phyloP scores from a whole-genome alignment of 2,797 vertebrate species.

The Siniperca scherzeri region DNA sequence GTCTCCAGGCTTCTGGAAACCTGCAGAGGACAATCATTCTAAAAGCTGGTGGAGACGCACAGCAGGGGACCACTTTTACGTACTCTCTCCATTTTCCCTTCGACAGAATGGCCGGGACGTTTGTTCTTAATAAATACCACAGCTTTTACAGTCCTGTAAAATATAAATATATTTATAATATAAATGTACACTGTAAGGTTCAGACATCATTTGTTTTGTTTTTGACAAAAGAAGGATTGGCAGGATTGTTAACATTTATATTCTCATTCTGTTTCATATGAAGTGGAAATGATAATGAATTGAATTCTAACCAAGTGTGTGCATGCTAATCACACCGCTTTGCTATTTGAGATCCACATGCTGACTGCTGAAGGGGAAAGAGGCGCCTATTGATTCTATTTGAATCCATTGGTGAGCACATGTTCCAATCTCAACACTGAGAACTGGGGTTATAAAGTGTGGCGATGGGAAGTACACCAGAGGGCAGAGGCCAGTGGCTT shows the following conservation, averaged over 20 bases:
- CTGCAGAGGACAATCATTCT: constrained; percentile 79
- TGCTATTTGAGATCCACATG: constrained; percentile 75
- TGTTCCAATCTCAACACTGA: constrained; percentile 73
- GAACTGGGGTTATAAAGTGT: constrained; percentile 71
- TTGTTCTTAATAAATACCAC: constrained; percentile 75
- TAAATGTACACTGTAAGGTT: constrained; percentile 48
- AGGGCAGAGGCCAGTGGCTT: constrained; percentile 79
- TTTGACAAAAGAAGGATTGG: constrained; percentile 65
- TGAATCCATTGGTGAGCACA: constrained; percentile 81
- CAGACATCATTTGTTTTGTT: constrained; percentile 67
- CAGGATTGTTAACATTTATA: constrained; percentile 75
- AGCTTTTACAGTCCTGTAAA: constrained; percentile 59
- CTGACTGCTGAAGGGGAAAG: constrained; percentile 78
- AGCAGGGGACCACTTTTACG: constrained; percentile 73
- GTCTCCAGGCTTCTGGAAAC: constrained; percentile 76
- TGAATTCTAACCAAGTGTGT: constrained; percentile 75
- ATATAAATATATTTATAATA: constrained; percentile 1
- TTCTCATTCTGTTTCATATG: constrained; percentile 72
- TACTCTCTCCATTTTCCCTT: constrained; percentile 58
- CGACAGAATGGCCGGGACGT: constrained; percentile 55
- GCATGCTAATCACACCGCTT: constrained; percentile 75
- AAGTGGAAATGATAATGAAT: constrained; percentile 74
- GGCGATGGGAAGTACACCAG: constrained; percentile 69
- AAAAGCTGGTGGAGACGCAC: constrained; percentile 67
- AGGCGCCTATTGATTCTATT: constrained; percentile 78